Conservation (phyloP, 2,797 vertebrate genomes). For the Mormyrus proboscirostris region DNA sequence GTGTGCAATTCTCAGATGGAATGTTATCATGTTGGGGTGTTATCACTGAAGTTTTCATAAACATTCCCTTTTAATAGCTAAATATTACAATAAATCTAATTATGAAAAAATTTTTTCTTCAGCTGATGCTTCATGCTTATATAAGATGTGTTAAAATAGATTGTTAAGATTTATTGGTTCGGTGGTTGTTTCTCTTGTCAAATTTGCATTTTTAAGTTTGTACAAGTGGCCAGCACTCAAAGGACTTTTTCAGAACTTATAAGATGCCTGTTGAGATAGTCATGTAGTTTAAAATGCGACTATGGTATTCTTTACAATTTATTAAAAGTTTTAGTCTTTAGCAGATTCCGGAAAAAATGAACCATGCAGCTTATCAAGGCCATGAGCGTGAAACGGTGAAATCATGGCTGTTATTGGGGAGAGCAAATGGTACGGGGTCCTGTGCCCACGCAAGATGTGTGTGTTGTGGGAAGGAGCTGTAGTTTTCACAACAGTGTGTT, state of each 20-base stretch:
- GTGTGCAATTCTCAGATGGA: not conserved
- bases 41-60: not conserved
- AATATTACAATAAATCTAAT: not conserved
- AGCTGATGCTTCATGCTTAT: not conserved
- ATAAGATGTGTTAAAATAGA: not conserved
- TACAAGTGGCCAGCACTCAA: not conserved
- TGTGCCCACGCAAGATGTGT: not conserved
- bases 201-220: not conserved
- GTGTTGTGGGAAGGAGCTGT: not conserved
- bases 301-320: not conserved
- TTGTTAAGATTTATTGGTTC: not conserved
- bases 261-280: not conserved
- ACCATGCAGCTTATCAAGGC: not conserved
- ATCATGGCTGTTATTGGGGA: not conserved
- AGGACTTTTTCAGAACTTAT: not conserved
- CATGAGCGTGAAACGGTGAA: not conserved
- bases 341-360: not conserved
- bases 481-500: conserved; percentile 13
- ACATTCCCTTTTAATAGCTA: not conserved
- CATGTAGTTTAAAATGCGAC: not conserved
- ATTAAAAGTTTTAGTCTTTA: not conserved
- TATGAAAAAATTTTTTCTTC: not conserved
- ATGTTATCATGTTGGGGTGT: not conserved
- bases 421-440: not conserved
- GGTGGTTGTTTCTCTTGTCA: not conserved